Evolutionary conservation across 2,113 vertebrate species (phyloP).

Genomic region (Bufo gargarizans): DNA sequence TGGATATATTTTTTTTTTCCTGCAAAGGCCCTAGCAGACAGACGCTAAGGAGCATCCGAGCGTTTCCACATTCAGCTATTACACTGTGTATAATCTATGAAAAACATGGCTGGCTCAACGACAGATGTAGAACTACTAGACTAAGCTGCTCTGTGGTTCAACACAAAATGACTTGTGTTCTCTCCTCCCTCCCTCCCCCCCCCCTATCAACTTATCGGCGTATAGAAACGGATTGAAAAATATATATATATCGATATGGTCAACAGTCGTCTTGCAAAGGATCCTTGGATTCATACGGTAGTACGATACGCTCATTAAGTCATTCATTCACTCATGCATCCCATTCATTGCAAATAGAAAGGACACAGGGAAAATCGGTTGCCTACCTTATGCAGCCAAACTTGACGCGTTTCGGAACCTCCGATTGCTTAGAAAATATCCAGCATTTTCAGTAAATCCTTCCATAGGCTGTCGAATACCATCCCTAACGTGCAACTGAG

Average conservation of each 20-base stretch:
- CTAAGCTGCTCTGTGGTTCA: constrained; percentile 65
- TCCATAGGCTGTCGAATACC: constrained; percentile 65
- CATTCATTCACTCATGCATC: constrained; percentile 40
- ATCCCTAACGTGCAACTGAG: constrained; percentile 76
- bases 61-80: constrained; percentile 68
- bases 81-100: constrained; percentile 65
- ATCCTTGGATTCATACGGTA: constrained; percentile 22
- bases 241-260: not conserved
- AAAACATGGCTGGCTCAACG: constrained; percentile 81
- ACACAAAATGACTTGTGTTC: constrained; percentile 32
- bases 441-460: constrained; percentile 61
- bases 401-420: constrained; percentile 60
- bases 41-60: constrained; percentile 69
- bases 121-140: constrained; percentile 75
- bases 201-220: not conserved
- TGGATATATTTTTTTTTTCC: constrained; percentile 42
- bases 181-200: not conserved
- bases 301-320: constrained; percentile 8
- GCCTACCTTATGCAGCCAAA: constrained; percentile 66
- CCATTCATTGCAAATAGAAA: constrained; percentile 57
- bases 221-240: not conserved
- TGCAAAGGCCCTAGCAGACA: constrained; percentile 61
- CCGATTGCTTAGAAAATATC: constrained; percentile 62
- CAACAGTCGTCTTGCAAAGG: not conserved
- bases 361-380: constrained; percentile 36